Evolutionary conservation across 2,888 invertebrate genomes (phyloP).

Genomic region (Caenorhabditis sp.): DNA sequence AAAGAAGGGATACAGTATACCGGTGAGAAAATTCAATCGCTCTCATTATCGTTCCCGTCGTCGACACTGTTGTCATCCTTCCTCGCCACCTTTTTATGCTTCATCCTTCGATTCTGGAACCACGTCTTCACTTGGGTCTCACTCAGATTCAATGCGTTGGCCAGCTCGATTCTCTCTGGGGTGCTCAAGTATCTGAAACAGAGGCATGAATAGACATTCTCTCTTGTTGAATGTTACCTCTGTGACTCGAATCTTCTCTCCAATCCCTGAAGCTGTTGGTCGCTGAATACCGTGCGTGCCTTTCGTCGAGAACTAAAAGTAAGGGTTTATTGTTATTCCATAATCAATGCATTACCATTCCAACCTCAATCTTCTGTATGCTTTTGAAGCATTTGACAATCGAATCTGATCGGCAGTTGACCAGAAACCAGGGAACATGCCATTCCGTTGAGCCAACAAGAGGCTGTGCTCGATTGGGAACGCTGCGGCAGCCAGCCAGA

Average conservation of each 20-base stretch:
- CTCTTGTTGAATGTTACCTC: conserved; percentile 26
- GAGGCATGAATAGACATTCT: not conserved
- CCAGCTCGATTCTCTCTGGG: conserved; percentile 82
- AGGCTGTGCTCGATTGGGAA: conserved; percentile 67
- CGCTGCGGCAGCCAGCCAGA: conserved; percentile 59
- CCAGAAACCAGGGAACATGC: conserved; percentile 75
- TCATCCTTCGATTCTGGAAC: conserved; percentile 98
- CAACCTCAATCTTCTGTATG: conserved; percentile 87
- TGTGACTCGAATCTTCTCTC: conserved; percentile 81
- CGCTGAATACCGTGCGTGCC: conserved; percentile 92
- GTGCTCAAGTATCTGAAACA: conserved; percentile 78
- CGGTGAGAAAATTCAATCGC: conserved; percentile 42
- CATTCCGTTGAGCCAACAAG: conserved; percentile 66
- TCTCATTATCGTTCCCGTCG: conserved; percentile 58
- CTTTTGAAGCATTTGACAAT: conserved; percentile 87
- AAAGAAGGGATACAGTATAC: not conserved
- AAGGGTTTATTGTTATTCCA: not conserved
- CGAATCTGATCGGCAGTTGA: conserved; percentile 71
- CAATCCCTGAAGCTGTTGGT: conserved; percentile 84
- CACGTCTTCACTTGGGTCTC: conserved; percentile 87
- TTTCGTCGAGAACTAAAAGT: conserved; percentile 84
- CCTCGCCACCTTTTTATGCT: conserved; percentile 92
- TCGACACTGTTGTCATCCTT: conserved; percentile 61
- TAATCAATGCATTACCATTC: conserved; percentile 39
- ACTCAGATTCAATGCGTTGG: conserved; percentile 86